These are phyloP conservation scores for Onychorhynchus coronatus DNA, from an alignment of 2,113 vertebrate genomes.

Conservation along the genomic window DNA sequence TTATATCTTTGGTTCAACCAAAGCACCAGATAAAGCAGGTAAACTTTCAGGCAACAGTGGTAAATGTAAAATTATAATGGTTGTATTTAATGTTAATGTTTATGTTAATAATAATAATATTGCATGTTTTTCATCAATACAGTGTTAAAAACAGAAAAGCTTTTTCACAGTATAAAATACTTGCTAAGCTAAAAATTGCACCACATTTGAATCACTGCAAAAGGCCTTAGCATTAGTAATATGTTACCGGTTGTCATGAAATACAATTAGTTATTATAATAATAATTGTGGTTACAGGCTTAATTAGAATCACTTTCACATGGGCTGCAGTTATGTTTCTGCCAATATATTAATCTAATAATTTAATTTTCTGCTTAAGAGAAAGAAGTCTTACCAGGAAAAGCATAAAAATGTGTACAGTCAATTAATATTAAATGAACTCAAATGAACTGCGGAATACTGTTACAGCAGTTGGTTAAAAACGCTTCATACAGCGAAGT, in stretches of 20 bases:
- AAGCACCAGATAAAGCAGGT: neutral
- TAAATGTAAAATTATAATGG: neutral
- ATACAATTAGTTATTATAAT: neutral
- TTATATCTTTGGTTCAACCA: neutral
- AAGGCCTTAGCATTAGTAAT: neutral
- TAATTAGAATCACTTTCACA: neutral
- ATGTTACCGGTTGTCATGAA: neutral
- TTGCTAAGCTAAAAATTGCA: neutral
- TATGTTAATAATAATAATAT: neutral
- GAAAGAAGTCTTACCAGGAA: neutral
- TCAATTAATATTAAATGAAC: neutral
- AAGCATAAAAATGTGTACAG: neutral
- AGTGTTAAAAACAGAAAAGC: neutral
- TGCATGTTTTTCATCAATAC: neutral
- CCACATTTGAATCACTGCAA: neutral
- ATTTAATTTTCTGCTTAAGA: neutral
- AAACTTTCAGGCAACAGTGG: neutral
- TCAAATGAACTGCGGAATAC: neutral
- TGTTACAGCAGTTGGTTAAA: neutral
- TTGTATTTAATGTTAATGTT: neutral
- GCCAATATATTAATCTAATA: neutral
- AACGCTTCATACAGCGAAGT: neutral
- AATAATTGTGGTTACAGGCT: neutral
- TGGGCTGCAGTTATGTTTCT: neutral
- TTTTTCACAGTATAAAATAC: neutral